Percentiles rank a stretch among this genome's conserved stretches.
These are phyloP conservation scores for Diachasmimorpha longicaudata DNA, from an alignment of 1,140 invertebrate genomes.

Conservation along the genomic window DNA sequence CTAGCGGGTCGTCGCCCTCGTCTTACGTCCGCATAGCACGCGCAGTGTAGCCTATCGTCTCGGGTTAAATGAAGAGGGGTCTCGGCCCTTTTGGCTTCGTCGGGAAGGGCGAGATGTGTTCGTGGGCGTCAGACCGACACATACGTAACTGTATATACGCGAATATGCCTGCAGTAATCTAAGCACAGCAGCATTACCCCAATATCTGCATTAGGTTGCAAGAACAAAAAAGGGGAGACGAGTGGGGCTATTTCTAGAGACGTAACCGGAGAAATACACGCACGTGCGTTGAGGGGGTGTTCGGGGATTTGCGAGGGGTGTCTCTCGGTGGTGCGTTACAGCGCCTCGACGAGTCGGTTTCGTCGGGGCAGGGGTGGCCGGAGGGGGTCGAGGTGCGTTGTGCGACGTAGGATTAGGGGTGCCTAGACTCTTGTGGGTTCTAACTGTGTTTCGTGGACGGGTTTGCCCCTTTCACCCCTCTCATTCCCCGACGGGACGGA, in stretches of 20 bases:
- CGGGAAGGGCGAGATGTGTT: neutral
- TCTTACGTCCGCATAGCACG: neutral
- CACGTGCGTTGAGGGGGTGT: neutral
- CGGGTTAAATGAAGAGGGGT: neutral
- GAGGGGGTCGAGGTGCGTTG: too few relatives aligned
- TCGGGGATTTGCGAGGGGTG: neutral
- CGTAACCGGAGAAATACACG: slow-evolving; percentile 9
- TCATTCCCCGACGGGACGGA: neutral
- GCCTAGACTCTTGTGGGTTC: neutral
- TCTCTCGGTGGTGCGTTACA: neutral
- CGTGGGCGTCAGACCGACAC: neutral
- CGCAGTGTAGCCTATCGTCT: slow-evolving; percentile 3
- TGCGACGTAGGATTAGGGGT: slow-evolving; percentile 15
- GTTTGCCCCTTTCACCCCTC: neutral
- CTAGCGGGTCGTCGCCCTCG: neutral
- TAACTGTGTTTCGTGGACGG: neutral
- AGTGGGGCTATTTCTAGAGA: neutral
- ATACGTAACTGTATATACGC: neutral
- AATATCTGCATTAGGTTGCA: slow-evolving; percentile 16
- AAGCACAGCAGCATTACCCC: neutral
- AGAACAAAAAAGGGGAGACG: neutral
- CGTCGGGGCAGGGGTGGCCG: too few relatives aligned
- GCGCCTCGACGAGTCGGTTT: slow-evolving; percentile 15
- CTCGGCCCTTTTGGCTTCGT: neutral
- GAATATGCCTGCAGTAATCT: neutral